A percentile compares a stretch with the other conserved stretches of the same genome.
Evolutionary conservation across 1,140 invertebrate genomes (phyloP).

Genomic region (Ladona fulva): DNA sequence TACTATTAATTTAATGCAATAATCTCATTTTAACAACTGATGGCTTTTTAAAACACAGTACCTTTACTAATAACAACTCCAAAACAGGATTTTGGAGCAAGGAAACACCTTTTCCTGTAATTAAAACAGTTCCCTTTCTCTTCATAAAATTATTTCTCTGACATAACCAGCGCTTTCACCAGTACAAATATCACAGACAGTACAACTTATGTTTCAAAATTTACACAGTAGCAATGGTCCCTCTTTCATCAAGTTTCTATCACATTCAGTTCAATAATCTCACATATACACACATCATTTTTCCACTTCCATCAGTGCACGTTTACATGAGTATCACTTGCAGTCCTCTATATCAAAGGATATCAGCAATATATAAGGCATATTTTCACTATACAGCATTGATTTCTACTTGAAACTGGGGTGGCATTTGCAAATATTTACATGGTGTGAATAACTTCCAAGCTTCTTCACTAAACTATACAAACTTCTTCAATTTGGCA

Average conservation of each 20-base stretch:
- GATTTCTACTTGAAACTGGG: neutral
- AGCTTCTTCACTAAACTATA: neutral
- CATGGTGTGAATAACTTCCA: too few species aligned
- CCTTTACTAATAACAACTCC: too few species aligned
- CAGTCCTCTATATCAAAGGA: neutral
- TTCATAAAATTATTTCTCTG: too few species aligned
- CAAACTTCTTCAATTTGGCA: neutral
- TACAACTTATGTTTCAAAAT: neutral
- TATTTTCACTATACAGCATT: neutral
- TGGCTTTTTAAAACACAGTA: too few species aligned
- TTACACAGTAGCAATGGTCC: slow-evolving; percentile 5
- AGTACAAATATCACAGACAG: neutral
- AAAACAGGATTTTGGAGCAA: too few species aligned
- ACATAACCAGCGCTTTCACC: neutral
- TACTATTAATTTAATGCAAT: too few species aligned
- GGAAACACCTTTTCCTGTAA: too few species aligned
- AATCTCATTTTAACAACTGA: too few species aligned
- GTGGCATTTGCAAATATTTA: neutral
- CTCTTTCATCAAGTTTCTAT: neutral
- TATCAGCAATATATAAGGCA: neutral
- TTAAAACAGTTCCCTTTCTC: too few species aligned
- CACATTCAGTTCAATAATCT: too few species aligned
- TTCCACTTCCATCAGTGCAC: neutral
- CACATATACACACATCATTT: neutral
- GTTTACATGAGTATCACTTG: neutral